Conservation (phyloP, 1,140 invertebrate species). For the Drosophila asahinai region DNA sequence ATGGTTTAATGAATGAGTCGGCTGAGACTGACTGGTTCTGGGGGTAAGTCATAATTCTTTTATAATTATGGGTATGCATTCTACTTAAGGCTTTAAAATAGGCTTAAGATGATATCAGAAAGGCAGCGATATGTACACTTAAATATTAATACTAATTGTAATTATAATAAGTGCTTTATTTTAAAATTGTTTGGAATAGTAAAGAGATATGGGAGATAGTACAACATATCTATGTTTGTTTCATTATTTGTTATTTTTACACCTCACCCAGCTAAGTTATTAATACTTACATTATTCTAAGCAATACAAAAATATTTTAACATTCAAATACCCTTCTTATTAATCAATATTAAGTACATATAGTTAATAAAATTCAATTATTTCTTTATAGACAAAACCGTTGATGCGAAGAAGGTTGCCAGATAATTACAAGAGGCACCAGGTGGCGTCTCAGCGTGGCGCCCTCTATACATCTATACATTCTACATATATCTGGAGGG, state of each 20-base stretch:
- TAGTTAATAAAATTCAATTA: not conserved
- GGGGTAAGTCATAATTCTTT: slow-evolving; percentile 21
- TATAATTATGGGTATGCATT: slow-evolving; percentile 17
- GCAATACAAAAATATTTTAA: not conserved
- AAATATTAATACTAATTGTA: not conserved
- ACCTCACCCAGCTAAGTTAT: not conserved
- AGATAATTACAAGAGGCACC: not conserved
- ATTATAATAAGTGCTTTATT: not conserved
- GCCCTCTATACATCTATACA: slow-evolving; percentile 11
- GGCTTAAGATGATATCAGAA: not conserved
- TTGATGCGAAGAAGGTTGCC: not conserved
- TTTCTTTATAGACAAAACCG: not conserved
- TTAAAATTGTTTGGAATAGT: not conserved
- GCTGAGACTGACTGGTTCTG: not conserved
- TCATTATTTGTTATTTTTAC: no score
- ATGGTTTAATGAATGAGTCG: slow-evolving; percentile 24
- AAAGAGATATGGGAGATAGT: no score
- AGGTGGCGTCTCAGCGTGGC: slow-evolving; percentile 11
- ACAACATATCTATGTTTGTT: no score
- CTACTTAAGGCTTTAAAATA: not conserved
- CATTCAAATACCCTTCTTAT: no score
- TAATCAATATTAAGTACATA: not conserved
- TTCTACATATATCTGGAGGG: slow-evolving; percentile 17
- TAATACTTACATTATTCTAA: not conserved
- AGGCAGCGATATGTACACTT: not conserved